Evolutionary conservation across 2,888 invertebrate species (phyloP), one percentile per base, ranked within the genome.

Genomic region (Ptilodon capucinus): DNA sequence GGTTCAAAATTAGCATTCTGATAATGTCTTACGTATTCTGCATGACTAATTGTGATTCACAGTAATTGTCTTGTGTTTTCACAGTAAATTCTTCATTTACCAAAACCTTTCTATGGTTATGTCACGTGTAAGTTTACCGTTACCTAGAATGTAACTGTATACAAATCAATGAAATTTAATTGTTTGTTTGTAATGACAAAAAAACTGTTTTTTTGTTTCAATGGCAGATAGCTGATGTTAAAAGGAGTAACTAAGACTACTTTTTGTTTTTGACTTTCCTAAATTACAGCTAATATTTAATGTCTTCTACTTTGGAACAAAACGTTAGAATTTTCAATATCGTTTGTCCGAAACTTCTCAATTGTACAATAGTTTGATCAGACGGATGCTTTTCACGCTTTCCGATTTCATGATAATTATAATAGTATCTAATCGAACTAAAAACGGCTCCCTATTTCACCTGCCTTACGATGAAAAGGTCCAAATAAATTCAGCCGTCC

Each of bases 331-430:
- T 14, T 32, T 32, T 8, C 32, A 32, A 32, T 32, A 32, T 14
- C 28, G 28, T 28, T 34, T 16, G 11, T 18, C 9, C 18, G 9
- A 18, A 36, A 36, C 36, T 18, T 36, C 18, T 36, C 18, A 36
- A 19, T 36, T 9, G 9, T 18, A 19, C 36, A 19, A 34, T 34
- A 19, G 17, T 18, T 36, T 18, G 4, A 18, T 54, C 41, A 38
- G 35, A 14, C 18, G 17, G 40, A 36, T 44, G 13, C 18, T 38
- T 6, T 25, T 36, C 21, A 47, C 44, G 35, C 44, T 28, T 38
- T 42, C 16, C 34, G 13, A 45, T 49, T 43, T 54, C 54, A 49
- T 54, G 44, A 46, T 49, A 49, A 57, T 57, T 51, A 19, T 36
- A 32, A 51, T 49, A 30, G 32, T 38, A 39, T 48, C 36, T 40